Percentiles rank a stretch among this genome's conserved stretches.
Evolutionary conservation across 1,140 invertebrate genomes (phyloP).

Genomic region (Zaprionus inermis): DNA sequence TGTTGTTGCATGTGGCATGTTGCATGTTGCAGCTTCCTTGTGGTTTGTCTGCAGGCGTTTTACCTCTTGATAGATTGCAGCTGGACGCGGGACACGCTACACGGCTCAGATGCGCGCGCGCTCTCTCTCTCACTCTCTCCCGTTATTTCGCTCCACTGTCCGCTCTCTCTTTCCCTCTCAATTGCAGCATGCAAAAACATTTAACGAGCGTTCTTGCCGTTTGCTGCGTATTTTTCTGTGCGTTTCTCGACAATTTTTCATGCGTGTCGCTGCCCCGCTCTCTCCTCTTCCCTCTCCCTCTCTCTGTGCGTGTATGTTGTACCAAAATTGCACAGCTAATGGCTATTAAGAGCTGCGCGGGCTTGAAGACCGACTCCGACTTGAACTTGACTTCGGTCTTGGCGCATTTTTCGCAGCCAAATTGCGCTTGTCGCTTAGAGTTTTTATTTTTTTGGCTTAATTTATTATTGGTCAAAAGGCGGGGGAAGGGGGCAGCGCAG

Average conservation of each 20-base stretch:
- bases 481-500: too few relatives aligned
- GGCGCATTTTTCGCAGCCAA: too few relatives aligned
- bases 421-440: conserved; percentile 62
- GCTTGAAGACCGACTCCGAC: conserved; percentile 7
- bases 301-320: conserved; percentile 35
- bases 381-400: conserved; percentile 24
- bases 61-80: conserved; percentile 78
- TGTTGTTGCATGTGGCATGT: conserved; percentile 26
- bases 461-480: conserved; percentile 66
- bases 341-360: conserved; percentile 64
- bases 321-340: conserved; percentile 71
- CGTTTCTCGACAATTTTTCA: conserved; percentile 73
- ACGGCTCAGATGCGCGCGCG: too few relatives aligned
- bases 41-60: conserved; percentile 76
- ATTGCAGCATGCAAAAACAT: conserved; percentile 43
- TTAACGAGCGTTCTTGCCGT: conserved; percentile 32
- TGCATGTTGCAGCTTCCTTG: conserved; percentile 58
- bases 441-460: conserved; percentile 71
- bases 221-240: conserved; percentile 46
- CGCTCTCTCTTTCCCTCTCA: background rate
- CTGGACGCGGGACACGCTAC: conserved; percentile 46
- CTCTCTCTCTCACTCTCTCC: background rate
- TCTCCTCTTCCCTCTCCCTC: background rate
- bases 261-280: conserved; percentile 29
- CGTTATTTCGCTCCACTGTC: background rate